These are phyloP conservation scores for Tiaroga cobitis DNA, from an alignment of 2,797 vertebrate genomes.

Conservation along the genomic window DNA sequence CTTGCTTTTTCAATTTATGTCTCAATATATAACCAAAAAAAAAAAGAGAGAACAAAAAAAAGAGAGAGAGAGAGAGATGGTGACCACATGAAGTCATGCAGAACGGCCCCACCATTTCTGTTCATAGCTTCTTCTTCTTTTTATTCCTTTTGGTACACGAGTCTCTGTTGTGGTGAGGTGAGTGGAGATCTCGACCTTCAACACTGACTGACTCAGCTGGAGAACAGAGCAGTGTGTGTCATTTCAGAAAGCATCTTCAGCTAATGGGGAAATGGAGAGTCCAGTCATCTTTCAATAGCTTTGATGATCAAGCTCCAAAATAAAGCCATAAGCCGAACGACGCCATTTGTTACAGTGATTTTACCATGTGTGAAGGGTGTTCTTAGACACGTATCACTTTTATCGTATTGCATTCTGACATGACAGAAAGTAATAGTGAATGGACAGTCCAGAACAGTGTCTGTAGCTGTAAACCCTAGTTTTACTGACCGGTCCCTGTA, in stretches of 20 bases:
- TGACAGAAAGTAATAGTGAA: background rate
- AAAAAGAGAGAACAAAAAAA: background rate
- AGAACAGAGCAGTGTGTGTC: background rate
- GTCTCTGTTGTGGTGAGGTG: background rate
- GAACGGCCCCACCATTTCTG: background rate
- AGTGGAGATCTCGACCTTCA: slow-evolving; percentile 3
- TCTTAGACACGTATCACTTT: background rate
- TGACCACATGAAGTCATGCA: background rate
- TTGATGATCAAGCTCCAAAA: background rate
- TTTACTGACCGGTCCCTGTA: background rate
- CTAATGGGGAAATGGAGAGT: background rate
- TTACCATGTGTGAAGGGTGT: background rate
- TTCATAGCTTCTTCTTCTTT: background rate
- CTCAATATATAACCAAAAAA: background rate
- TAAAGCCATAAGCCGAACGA: background rate
- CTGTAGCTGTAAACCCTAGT: background rate
- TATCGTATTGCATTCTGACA: background rate
- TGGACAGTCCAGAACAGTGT: too few relatives aligned
- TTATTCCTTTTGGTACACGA: background rate
- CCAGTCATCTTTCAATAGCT: background rate
- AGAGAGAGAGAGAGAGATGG: background rate
- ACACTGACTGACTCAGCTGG: background rate
- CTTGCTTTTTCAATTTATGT: slow-evolving; percentile 19
- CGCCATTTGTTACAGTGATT: background rate
- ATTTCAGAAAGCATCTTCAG: slow-evolving; percentile 2